phyloP scores from a whole-genome alignment of 2,113 vertebrate genomes.

The Erythrocebus patas region DNA sequence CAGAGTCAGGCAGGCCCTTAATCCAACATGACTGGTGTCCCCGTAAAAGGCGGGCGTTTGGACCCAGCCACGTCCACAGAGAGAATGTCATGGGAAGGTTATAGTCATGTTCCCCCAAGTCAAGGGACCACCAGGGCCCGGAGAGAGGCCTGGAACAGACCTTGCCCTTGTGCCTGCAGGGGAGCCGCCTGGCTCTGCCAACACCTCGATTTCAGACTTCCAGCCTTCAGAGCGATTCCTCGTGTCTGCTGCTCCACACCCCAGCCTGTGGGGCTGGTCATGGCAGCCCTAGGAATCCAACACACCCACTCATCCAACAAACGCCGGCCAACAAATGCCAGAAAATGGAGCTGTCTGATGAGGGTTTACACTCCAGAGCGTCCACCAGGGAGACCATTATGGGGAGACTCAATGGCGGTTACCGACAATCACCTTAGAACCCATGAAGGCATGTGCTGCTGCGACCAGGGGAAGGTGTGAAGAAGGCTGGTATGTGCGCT shows the following conservation, averaged over 20 bases:
- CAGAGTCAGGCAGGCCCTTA: too few relatives aligned
- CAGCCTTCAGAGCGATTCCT: background rate
- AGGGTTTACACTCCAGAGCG: background rate
- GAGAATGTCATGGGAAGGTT: rapidly evolving
- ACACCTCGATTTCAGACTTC: too few relatives aligned
- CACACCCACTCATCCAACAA: rapidly evolving
- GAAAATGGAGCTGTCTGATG: background rate
- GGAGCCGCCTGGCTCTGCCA: too few relatives aligned
- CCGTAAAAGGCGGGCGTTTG: background rate
- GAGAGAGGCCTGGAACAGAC: too few relatives aligned
- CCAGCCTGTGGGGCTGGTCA: too few relatives aligned
- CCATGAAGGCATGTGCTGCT: rapidly evolving
- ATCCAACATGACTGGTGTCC: rapidly evolving
- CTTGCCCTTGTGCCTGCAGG: background rate
- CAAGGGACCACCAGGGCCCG: background rate
- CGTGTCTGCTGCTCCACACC: too few relatives aligned
- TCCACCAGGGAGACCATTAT: background rate
- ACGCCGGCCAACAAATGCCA: rapidly evolving
- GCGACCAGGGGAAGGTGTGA: rapidly evolving
- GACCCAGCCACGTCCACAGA: rapidly evolving
- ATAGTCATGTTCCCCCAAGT: rapidly evolving
- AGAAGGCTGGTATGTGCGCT: rapidly evolving
- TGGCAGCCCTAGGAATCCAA: too few relatives aligned
- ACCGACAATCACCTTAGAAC: background rate
- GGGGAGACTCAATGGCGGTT: background rate